Conservation (phyloP, 1,140 invertebrate species). For the Ridgeia piscesae region DNA sequence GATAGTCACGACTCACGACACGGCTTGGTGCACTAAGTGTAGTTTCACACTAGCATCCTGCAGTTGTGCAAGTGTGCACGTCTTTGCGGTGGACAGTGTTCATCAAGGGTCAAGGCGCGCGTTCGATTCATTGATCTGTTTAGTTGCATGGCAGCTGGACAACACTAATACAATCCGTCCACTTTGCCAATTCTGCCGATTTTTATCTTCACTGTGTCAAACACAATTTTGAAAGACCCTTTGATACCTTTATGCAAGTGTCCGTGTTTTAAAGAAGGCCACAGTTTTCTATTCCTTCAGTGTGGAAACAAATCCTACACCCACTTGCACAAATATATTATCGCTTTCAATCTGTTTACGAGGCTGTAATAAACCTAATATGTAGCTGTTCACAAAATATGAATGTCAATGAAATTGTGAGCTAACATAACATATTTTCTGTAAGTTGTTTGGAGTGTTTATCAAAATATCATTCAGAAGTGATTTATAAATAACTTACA, state of each 20-base stretch:
- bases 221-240: neutral
- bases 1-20: no score
- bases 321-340: no score
- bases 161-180: neutral
- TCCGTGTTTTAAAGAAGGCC: neutral
- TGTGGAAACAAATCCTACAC: no score
- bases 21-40: neutral
- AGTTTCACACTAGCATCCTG: neutral
- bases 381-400: no score
- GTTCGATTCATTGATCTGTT: neutral
- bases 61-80: neutral
- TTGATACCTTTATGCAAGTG: neutral
- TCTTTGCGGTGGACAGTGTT: neutral
- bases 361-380: no score
- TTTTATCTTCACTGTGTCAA: neutral
- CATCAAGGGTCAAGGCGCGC: neutral
- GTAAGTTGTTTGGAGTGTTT: no score
- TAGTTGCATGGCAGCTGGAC: neutral
- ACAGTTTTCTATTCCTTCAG: neutral
- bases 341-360: no score
- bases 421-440: no score
- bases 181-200: neutral
- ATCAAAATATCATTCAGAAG: no score
- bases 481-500: no score
- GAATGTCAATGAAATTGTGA: no score